Evolutionary conservation across 2,888 invertebrate genomes (phyloP).

Genomic region (Andrena dorsata): DNA sequence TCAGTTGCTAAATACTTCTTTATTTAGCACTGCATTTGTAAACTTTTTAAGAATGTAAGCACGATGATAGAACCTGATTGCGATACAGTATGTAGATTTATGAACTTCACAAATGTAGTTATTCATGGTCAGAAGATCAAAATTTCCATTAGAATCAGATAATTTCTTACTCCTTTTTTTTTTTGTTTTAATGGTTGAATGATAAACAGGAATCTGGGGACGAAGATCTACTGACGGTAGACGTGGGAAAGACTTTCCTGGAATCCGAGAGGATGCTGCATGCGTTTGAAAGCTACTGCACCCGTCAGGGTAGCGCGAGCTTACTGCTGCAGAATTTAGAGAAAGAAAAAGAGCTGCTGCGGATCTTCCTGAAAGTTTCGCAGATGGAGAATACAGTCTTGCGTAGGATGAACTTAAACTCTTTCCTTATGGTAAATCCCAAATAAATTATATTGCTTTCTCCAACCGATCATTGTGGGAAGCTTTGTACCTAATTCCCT

Average conservation of each 20-base stretch:
- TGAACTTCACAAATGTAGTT: too few relatives aligned
- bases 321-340: slow-evolving; percentile 95
- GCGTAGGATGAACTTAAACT: slow-evolving; percentile 97
- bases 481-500: background rate
- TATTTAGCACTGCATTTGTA: too few relatives aligned
- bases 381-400: slow-evolving; percentile 98
- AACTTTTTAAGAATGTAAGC: too few relatives aligned
- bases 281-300: slow-evolving; percentile 97
- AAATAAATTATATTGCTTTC: background rate
- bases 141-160: background rate
- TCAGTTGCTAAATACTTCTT: too few relatives aligned
- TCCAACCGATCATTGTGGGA: background rate
- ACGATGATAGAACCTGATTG: too few relatives aligned
- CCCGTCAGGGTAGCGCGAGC: slow-evolving; percentile 96
- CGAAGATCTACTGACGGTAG: slow-evolving; percentile 93
- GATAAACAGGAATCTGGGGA: slow-evolving; percentile 84
- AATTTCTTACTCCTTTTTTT: background rate
- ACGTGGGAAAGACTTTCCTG: slow-evolving; percentile 95
- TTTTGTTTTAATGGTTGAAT: background rate
- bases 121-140: too few relatives aligned
- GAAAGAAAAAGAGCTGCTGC: slow-evolving; percentile 96
- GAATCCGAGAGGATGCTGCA: slow-evolving; percentile 97
- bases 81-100: too few relatives aligned
- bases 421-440: slow-evolving; percentile 95
- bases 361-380: slow-evolving; percentile 97